These are phyloP conservation scores for Lycophotia porphyrea DNA, from an alignment of 2,888 invertebrate species.

Conservation along the genomic window DNA sequence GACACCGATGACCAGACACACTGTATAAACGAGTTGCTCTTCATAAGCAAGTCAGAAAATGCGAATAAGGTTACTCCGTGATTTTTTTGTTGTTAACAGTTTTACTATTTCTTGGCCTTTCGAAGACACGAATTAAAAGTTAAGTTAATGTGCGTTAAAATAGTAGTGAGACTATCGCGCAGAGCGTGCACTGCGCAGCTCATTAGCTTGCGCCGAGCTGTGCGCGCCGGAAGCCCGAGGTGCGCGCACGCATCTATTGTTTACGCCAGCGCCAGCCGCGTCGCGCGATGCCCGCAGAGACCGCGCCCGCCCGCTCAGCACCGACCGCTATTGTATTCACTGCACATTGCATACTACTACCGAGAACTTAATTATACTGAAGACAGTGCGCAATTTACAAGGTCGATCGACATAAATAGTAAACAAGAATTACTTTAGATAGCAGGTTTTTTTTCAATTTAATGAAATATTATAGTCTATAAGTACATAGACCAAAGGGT, in stretches of 20 bases:
- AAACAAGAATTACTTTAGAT: neutral
- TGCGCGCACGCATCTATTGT: conserved; percentile 52
- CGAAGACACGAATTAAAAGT: neutral
- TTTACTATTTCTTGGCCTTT: neutral
- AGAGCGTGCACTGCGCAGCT: conserved; percentile 3
- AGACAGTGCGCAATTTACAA: conserved; percentile 27
- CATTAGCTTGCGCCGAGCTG: conserved; percentile 44
- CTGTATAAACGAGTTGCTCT: neutral
- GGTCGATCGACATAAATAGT: neutral
- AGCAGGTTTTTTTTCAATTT: neutral
- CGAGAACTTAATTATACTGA: conserved; percentile 23
- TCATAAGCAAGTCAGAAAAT: neutral
- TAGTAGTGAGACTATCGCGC: conserved; percentile 1
- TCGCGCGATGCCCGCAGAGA: conserved; percentile 25
- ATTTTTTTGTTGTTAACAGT: neutral
- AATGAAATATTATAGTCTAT: neutral
- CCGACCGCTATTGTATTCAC: conserved; percentile 42
- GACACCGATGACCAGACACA: too few relatives aligned
- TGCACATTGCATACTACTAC: conserved; percentile 25
- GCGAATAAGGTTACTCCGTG: neutral
- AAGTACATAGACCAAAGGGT: neutral
- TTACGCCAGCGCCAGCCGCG: conserved; percentile 51
- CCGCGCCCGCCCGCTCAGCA: conserved; percentile 2
- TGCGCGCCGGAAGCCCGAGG: conserved; percentile 50
- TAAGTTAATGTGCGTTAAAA: neutral